phyloP scores from a whole-genome alignment of 37 sponge, comb jelly and placozoan genomes.

The Diacarnus erythraeanus region DNA sequence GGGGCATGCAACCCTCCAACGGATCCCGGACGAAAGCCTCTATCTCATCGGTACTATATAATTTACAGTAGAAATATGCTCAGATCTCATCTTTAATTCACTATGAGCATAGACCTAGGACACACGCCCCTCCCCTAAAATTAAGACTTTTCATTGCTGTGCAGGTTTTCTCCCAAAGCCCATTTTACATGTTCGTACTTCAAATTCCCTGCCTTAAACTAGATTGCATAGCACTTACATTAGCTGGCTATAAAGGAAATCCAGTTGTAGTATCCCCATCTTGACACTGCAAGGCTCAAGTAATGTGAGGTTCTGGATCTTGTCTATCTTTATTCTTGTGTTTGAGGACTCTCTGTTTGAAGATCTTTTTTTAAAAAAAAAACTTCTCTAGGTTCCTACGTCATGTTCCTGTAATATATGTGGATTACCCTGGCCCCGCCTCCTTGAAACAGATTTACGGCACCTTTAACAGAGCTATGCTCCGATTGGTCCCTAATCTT shows the following conservation, averaged over 20 bases:
- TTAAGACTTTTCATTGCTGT: constrained; percentile 13
- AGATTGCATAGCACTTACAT: too few species aligned
- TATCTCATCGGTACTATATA: constrained; percentile 89
- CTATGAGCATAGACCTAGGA: too few species aligned
- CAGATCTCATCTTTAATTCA: too few species aligned
- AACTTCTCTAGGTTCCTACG: constrained; percentile 96
- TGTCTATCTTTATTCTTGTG: constrained; percentile 50
- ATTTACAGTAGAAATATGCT: not conserved
- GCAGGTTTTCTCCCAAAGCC: constrained; percentile 80
- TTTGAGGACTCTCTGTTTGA: constrained; percentile 19
- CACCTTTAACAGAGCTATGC: constrained; percentile 97
- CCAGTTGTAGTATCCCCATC: too few species aligned
- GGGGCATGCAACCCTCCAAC: constrained; percentile 99
- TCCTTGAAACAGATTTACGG: constrained; percentile 98
- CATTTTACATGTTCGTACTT: constrained; percentile 45
- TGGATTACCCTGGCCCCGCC: constrained; percentile 93
- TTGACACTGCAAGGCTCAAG: too few species aligned
- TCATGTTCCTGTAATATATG: constrained; percentile 97
- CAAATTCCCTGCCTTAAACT: too few species aligned
- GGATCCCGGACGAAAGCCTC: constrained; percentile 95
- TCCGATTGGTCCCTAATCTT: constrained; percentile 88
- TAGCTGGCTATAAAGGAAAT: too few species aligned
- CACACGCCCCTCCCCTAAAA: not conserved
- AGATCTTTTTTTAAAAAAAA: not conserved
- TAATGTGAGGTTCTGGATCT: too few species aligned